phyloP scores from a whole-genome alignment of 2,797 vertebrate genomes.

The Heliangelus exortis region DNA sequence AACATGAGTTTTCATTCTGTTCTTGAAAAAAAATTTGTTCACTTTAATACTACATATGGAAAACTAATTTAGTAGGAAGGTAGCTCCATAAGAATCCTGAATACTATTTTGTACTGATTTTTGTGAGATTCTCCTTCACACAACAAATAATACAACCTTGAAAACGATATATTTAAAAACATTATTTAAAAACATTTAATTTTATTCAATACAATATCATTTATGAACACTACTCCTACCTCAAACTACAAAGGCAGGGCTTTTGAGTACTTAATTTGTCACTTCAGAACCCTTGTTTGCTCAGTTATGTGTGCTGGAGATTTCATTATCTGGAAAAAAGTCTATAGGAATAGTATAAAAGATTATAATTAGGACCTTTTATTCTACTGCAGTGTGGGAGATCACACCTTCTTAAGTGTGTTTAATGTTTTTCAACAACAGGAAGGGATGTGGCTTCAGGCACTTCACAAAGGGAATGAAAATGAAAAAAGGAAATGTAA shows the following conservation, averaged over 20 bases:
- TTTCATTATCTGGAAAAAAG: not conserved
- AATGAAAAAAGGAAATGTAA: not conserved
- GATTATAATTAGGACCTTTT: not conserved
- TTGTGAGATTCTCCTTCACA: not conserved
- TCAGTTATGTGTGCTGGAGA: not conserved
- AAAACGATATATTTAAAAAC: not conserved
- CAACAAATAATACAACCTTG: not conserved
- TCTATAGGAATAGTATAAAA: not conserved
- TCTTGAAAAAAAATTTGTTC: not conserved
- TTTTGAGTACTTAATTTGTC: not conserved
- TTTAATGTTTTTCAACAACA: not conserved
- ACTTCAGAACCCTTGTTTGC: not conserved
- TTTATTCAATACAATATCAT: not conserved
- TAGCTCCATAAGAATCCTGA: not conserved
- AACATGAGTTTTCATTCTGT: not conserved
- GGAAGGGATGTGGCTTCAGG: not conserved
- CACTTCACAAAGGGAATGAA: not conserved
- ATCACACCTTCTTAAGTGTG: not conserved
- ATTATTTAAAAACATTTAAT: not conserved
- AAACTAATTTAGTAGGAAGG: not conserved
- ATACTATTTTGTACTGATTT: not conserved
- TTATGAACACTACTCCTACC: not conserved
- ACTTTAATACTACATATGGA: not conserved
- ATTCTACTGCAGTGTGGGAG: not conserved
- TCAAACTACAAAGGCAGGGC: not conserved